These are phyloP conservation scores for Entelurus aequoreus DNA, from an alignment of 2,113 vertebrate species.

Conservation along the genomic window DNA sequence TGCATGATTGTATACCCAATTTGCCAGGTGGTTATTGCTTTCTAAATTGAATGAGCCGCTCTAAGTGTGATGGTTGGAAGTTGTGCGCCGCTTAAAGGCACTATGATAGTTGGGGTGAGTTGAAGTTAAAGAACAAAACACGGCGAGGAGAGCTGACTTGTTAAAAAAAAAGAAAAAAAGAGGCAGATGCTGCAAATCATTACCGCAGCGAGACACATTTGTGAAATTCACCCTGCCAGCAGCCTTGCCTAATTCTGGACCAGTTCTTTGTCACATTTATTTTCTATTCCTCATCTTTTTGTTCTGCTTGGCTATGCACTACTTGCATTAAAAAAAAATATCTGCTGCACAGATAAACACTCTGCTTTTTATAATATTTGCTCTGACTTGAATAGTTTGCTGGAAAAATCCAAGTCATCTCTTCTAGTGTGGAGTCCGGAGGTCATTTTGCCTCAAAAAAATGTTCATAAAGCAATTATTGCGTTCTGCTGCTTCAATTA, in stretches of 20 bases:
- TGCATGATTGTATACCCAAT: constrained; percentile 60
- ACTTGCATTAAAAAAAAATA: background rate
- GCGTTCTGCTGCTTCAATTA: constrained; percentile 57
- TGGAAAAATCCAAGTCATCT: background rate
- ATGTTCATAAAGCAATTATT: constrained; percentile 68
- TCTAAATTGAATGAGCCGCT: constrained; percentile 65
- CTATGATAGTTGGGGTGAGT: constrained; percentile 47
- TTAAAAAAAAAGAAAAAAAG: constrained; percentile 14
- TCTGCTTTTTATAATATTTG: constrained; percentile 10
- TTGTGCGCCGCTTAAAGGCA: constrained; percentile 51
- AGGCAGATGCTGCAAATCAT: constrained; percentile 18
- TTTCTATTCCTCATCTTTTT: constrained; percentile 23
- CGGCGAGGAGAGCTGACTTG: constrained; percentile 25
- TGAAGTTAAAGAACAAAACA: constrained; percentile 36
- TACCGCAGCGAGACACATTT: constrained; percentile 23
- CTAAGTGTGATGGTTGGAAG: constrained; percentile 62
- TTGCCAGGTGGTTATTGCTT: constrained; percentile 69
- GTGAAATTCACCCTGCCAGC: constrained; percentile 26
- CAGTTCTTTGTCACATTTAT: constrained; percentile 27
- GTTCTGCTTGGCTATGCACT: constrained; percentile 7
- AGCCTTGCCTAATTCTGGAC: constrained; percentile 19
- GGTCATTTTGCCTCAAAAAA: constrained; percentile 51
- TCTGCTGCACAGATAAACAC: constrained; percentile 2
- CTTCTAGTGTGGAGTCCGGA: constrained; percentile 22
- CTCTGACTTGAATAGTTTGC: background rate